A percentile compares a stretch with the other conserved stretches of the same genome.
Conservation (phyloP, 2,888 invertebrate species). For the Diarsia brunnea region DNA sequence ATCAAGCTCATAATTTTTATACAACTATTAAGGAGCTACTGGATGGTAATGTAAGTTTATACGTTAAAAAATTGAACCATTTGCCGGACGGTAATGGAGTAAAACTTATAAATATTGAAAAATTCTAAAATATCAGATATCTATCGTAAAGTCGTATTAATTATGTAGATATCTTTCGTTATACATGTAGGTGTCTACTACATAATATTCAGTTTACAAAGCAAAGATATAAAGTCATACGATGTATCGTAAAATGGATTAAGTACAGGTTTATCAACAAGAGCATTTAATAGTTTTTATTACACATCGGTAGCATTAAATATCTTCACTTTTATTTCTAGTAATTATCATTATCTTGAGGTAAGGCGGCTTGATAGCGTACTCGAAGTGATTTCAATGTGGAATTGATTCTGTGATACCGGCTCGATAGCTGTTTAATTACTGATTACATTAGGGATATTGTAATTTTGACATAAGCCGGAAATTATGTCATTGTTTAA, state of each 20-base stretch:
- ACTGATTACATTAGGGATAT: slow-evolving; percentile 19
- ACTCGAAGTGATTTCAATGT: slow-evolving; percentile 46
- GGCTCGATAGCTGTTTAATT: slow-evolving; percentile 21
- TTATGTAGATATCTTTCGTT: not conserved
- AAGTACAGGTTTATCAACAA: slow-evolving; percentile 32
- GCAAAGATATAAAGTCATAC: slow-evolving; percentile 11
- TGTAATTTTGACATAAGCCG: not conserved
- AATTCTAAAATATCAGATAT: not conserved
- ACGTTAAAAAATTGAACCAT: not conserved
- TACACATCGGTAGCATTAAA: slow-evolving; percentile 13
- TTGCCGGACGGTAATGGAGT: not conserved
- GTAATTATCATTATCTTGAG: slow-evolving; percentile 26
- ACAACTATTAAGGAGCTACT: not conserved
- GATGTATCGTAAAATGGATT: slow-evolving; percentile 18
- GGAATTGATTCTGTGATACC: slow-evolving; percentile 37
- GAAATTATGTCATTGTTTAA: not conserved
- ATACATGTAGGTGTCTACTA: not conserved
- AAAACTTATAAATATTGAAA: slow-evolving; percentile 14
- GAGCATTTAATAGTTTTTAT: slow-evolving; percentile 31
- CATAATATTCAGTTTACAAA: not conserved
- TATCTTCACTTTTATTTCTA: slow-evolving; percentile 41
- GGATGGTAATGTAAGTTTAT: not conserved
- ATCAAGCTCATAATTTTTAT: not conserved
- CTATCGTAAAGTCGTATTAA: not conserved
- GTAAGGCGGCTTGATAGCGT: slow-evolving; percentile 36